Evolutionary conservation across 2,113 vertebrate species (phyloP).

Genomic region (Okapia johnstoni): DNA sequence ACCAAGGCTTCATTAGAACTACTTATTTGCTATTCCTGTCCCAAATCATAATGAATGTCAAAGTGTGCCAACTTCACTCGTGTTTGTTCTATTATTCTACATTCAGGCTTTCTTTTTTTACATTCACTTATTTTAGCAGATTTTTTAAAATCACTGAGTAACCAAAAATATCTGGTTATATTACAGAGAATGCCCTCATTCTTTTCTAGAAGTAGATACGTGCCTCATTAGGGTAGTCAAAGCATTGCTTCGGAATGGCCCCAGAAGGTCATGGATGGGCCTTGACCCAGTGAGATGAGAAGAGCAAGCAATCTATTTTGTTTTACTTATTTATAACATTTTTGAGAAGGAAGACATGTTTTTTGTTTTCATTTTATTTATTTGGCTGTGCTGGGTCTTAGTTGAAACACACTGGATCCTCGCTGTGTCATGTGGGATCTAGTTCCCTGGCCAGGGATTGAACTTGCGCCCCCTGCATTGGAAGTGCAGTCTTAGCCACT

Average conservation of each 20-base stretch:
- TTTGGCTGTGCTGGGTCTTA: background rate
- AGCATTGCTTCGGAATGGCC: too few relatives aligned
- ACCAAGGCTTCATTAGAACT: background rate
- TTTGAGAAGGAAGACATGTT: background rate
- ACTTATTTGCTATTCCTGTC: background rate
- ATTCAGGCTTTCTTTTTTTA: background rate
- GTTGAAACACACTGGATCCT: background rate
- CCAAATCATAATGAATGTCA: accelerated
- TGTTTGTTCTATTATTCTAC: background rate
- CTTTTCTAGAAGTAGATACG: background rate
- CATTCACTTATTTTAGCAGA: background rate
- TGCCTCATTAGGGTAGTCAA: background rate
- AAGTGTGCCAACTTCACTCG: background rate
- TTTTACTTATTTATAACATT: background rate
- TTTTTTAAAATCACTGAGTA: background rate
- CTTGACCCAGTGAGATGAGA: too few relatives aligned
- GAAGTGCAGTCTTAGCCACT: background rate
- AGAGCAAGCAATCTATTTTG: background rate
- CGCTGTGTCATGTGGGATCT: background rate
- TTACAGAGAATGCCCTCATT: background rate
- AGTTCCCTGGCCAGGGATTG: background rate
- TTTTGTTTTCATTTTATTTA: background rate
- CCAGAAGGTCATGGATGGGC: background rate
- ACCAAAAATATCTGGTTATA: background rate
- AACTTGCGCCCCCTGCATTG: background rate